Evolutionary conservation across 2,888 invertebrate species (phyloP).

Genomic region (Tetragnatha montana): DNA sequence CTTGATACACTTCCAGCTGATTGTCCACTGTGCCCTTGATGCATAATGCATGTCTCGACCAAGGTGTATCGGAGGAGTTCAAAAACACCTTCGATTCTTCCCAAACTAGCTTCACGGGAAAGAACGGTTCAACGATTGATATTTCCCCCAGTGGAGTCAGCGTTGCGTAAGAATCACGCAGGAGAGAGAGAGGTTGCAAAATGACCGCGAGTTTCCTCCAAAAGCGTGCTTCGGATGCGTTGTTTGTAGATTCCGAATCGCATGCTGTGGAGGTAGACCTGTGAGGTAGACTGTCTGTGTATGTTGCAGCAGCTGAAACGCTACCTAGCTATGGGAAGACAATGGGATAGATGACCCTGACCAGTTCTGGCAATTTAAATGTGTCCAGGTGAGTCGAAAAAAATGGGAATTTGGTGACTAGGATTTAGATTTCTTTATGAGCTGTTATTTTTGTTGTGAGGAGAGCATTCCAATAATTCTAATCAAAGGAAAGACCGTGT

Average conservation of each 20-base stretch:
- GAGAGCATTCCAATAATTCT: too few relatives aligned
- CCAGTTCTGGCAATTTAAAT: neutral
- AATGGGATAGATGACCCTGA: neutral
- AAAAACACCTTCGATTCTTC: neutral
- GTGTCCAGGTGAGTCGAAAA: too few relatives aligned
- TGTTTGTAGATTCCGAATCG: neutral
- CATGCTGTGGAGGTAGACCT: neutral
- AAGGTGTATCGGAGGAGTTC: neutral
- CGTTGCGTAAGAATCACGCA: neutral
- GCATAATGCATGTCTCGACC: neutral
- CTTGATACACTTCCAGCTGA: too few relatives aligned
- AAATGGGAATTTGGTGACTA: too few relatives aligned
- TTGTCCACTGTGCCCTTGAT: too few relatives aligned
- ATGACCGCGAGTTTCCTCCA: neutral
- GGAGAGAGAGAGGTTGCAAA: neutral
- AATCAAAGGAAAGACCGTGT: too few relatives aligned
- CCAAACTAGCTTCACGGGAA: neutral
- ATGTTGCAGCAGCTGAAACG: neutral
- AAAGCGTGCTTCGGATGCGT: neutral
- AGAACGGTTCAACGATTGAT: conserved; percentile 1
- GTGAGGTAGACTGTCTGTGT: neutral
- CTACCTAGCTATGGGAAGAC: neutral
- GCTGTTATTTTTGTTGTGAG: too few relatives aligned
- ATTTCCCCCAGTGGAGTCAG: neutral
- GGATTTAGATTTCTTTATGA: too few relatives aligned